Evolutionary conservation across 2,888 invertebrate species (phyloP), one percentile per base, ranked within the genome.

Genomic region (Capitulum mitella): DNA sequence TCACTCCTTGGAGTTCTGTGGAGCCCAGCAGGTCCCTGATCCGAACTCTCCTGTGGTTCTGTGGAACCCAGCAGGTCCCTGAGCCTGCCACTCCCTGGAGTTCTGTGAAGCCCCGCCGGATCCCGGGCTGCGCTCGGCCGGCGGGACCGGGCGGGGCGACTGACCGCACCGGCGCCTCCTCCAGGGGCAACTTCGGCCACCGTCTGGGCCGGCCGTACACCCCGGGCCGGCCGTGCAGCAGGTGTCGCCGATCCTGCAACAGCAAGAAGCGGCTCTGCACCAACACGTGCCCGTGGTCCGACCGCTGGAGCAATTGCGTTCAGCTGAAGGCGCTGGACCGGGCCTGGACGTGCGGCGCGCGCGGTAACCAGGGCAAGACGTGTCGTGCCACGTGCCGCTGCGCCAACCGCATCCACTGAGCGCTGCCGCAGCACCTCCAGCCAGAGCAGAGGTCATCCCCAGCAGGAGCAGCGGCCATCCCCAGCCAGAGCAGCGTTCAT

Each of bases 251-350:
- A 40, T 85, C 89, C 81, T 93, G 93, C 84, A 86, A 89, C 80
- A 82, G 81, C 22, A 89, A 88, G 54, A 70, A 70, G 70, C 88
- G 89, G 81, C 88, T 93, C n/a, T 93, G 93, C 86, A 90, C 89
- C 61, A 93, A 93, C 86, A 84, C 89, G 0, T 93, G 93, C 83
- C 87, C 88, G 58, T 88, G 88, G 81, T 90, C 90, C 64, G 92
- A 93, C 85, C 86, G 88, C 58, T 93, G 90, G 90, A 89, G 90
- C 78, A 93, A 93, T 86, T 93, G 93, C 85, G 86, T 86, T 34
- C 89, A 91, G 78, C 86, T 93, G 40, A 85, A 89, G 81, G 84
- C 86, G 80, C 87, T 87, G 76, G 89, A 89, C 88, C 88, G 87
- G 76, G 86, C 85, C 58, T 91, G 91, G 91, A 85, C 91, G 16